A percentile compares a stretch with the other conserved stretches of the same genome.
These are phyloP conservation scores for Ophion slaviceki DNA, from an alignment of 2,888 invertebrate genomes.

Conservation along the genomic window DNA sequence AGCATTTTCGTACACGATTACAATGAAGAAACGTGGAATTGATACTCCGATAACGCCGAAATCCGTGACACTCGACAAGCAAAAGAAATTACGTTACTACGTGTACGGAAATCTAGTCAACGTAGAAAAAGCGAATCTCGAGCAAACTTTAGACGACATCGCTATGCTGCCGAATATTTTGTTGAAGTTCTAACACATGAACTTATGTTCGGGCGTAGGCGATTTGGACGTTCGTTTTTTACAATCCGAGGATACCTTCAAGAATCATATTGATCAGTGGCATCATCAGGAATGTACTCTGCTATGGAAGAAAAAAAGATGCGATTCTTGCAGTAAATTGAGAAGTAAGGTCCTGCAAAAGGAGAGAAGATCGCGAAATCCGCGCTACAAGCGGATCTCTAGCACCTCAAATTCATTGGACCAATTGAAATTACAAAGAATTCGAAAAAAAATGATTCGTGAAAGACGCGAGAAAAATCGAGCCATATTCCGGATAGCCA, in stretches of 20 bases:
- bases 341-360: conserved; percentile 12
- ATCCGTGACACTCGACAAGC: conserved; percentile 25
- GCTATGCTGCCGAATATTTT: conserved; percentile 12
- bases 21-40: background rate
- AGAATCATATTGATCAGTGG: conserved; percentile 27
- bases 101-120: conserved; percentile 28
- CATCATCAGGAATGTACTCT: conserved; percentile 10
- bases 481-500: conserved; percentile 7
- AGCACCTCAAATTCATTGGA: conserved; percentile 7
- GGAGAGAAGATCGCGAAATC: background rate
- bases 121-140: background rate
- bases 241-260: conserved; percentile 6
- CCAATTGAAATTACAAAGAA: background rate
- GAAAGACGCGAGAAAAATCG: conserved; percentile 23
- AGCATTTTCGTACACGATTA: conserved; percentile 11
- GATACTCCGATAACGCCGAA: conserved; percentile 17
- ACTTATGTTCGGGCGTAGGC: conserved; percentile 17
- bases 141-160: background rate
- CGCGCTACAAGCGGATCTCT: conserved; percentile 11
- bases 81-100: conserved; percentile 17
- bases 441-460: conserved; percentile 1
- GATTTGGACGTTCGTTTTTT: background rate
- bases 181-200: conserved; percentile 15
- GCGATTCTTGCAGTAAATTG: conserved; percentile 21
- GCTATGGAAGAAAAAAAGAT: conserved; percentile 30